A percentile compares a stretch with the other conserved stretches of the same genome.
Evolutionary conservation across 1,140 invertebrate genomes (phyloP).

Genomic region (Papilio polytes): DNA sequence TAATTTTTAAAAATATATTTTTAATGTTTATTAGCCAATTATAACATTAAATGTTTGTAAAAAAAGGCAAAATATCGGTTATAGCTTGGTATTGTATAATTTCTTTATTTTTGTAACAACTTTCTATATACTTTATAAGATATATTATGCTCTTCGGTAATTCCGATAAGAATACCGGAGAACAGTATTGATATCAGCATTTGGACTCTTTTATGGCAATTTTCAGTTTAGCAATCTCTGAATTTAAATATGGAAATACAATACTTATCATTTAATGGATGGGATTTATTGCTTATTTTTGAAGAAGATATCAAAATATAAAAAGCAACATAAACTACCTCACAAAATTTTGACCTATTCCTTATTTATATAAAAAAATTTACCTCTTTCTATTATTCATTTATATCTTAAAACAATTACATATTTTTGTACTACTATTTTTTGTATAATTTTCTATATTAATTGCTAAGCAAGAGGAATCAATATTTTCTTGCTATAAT

Average conservation of each 20-base stretch:
- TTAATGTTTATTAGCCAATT: slow-evolving; percentile 40
- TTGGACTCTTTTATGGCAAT: neutral
- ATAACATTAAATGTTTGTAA: slow-evolving; percentile 29
- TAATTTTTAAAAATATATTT: slow-evolving; percentile 39
- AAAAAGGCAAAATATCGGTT: neutral
- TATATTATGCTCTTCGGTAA: neutral
- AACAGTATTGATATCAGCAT: neutral
- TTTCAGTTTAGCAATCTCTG: neutral
- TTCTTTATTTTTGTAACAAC: neutral
- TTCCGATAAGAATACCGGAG: neutral
- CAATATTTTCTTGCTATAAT: neutral
- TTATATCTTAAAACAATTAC: neutral
- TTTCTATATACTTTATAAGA: neutral
- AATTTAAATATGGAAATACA: neutral
- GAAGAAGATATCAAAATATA: neutral
- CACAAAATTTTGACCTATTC: slow-evolving; percentile 17
- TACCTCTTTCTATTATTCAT: neutral
- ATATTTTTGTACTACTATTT: neutral
- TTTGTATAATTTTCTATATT: neutral
- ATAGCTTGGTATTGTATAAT: slow-evolving; percentile 2
- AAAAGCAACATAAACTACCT: slow-evolving; percentile 32
- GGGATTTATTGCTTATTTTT: neutral
- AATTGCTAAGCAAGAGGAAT: neutral
- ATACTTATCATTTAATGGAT: neutral
- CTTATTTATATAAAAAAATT: slow-evolving; percentile 33